Percentiles rank a stretch among this genome's conserved stretches.
phyloP scores from a whole-genome alignment of 1,140 invertebrate genomes.

The Drosophila kanapiae region DNA sequence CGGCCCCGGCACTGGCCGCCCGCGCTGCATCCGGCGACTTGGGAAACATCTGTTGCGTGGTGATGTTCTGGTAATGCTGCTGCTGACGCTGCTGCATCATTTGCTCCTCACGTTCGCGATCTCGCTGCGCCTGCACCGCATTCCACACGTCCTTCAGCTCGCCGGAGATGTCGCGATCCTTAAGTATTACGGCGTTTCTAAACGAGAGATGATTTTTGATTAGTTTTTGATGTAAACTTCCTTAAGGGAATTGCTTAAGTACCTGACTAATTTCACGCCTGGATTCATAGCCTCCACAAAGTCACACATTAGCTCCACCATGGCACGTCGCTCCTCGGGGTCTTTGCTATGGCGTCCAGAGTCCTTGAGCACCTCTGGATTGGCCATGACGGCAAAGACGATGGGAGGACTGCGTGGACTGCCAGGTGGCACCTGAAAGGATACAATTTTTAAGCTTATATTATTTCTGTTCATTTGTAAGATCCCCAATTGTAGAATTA shows the following conservation, averaged over 20 bases:
- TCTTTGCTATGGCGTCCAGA: slow-evolving; percentile 89
- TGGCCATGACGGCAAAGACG: slow-evolving; percentile 90
- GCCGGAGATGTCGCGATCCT: slow-evolving; percentile 89
- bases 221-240: too few species aligned
- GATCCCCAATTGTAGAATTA: neutral
- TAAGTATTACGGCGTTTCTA: slow-evolving; percentile 88
- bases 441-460: neutral
- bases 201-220: neutral
- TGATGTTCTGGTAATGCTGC: slow-evolving; percentile 80
- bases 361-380: slow-evolving; percentile 89
- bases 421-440: slow-evolving; percentile 86
- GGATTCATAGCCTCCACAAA: slow-evolving; percentile 90
- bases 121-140: slow-evolving; percentile 88
- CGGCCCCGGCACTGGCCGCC: slow-evolving; percentile 52
- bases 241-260: neutral
- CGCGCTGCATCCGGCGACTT: slow-evolving; percentile 70
- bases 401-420: slow-evolving; percentile 87
- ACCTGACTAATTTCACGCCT: slow-evolving; percentile 87
- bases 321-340: slow-evolving; percentile 87
- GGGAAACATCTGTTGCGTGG: slow-evolving; percentile 84
- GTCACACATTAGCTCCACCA: slow-evolving; percentile 89
- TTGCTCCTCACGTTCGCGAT: slow-evolving; percentile 86
- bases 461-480: neutral
- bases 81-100: slow-evolving; percentile 83
- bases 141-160: slow-evolving; percentile 91